Percentiles rank a stretch among this genome's conserved stretches.
phyloP scores from a whole-genome alignment of 2,888 invertebrate genomes.

The Acheta domesticus region DNA sequence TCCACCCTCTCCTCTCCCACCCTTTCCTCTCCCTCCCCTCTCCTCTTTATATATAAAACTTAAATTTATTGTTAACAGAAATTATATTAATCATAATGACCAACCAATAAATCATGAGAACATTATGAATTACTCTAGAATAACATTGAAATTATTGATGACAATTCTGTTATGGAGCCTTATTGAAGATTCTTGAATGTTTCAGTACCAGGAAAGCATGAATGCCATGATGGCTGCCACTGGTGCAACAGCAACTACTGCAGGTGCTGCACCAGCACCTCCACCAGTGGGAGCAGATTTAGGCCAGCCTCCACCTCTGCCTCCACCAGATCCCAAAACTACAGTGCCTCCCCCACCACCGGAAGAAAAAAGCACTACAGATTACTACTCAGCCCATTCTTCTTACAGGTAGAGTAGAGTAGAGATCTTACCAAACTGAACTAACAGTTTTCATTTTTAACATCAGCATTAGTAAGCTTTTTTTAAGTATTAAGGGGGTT shows the following conservation, averaged over 20 bases:
- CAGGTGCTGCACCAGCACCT: constrained; percentile 45
- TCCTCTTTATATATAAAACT: too few species aligned
- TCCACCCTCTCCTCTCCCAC: too few species aligned
- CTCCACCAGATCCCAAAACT: constrained; percentile 43
- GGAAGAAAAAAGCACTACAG: constrained; percentile 20
- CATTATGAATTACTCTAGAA: too few species aligned
- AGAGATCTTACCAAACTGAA: background rate
- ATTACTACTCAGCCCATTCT: background rate
- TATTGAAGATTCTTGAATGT: constrained; percentile 19
- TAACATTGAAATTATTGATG: too few species aligned
- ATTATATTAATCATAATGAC: too few species aligned
- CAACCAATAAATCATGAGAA: too few species aligned
- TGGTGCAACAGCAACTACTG: constrained; percentile 30
- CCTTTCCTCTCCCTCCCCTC: too few species aligned
- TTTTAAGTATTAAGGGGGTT: too few species aligned
- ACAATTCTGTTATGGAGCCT: too few species aligned
- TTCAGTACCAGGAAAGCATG: constrained; percentile 45
- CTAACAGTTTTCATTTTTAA: too few species aligned
- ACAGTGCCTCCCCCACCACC: constrained; percentile 44
- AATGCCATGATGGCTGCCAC: constrained; percentile 48
- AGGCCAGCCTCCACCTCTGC: constrained; percentile 39
- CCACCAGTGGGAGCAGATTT: constrained; percentile 43
- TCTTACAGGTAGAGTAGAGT: background rate
- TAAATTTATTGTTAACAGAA: too few species aligned
- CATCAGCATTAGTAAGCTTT: too few species aligned